phyloP scores from a whole-genome alignment of 2,797 vertebrate genomes.

The Melopsittacus undulatus region DNA sequence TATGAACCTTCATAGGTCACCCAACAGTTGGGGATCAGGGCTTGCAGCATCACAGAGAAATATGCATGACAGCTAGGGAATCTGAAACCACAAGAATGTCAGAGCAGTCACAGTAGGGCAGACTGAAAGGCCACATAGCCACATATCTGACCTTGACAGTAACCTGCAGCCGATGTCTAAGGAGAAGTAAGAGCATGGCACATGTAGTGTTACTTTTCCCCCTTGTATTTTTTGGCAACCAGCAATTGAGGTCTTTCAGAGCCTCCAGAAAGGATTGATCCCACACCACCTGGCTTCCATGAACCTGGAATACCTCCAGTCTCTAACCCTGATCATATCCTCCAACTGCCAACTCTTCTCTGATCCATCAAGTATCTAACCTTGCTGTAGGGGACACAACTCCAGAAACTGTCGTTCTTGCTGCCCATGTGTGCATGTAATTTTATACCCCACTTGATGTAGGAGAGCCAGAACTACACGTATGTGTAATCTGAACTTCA shows the following conservation, averaged over 20 bases:
- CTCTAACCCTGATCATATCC: background rate
- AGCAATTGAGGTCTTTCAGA: background rate
- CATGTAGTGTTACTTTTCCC: background rate
- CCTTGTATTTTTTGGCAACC: background rate
- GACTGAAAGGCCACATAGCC: background rate
- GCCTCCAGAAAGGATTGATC: background rate
- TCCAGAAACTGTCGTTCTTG: background rate
- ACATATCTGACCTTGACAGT: background rate
- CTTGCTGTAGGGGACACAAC: background rate
- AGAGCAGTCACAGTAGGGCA: background rate
- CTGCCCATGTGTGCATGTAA: background rate
- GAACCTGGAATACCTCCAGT: background rate
- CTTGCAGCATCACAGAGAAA: background rate
- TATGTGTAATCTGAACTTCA: background rate
- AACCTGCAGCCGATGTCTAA: background rate
- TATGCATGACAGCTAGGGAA: background rate
- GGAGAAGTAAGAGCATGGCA: background rate
- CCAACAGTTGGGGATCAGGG: background rate
- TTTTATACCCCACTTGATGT: background rate
- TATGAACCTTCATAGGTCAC: background rate
- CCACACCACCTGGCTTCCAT: background rate
- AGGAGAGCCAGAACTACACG: background rate
- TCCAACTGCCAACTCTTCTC: background rate
- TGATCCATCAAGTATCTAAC: background rate
- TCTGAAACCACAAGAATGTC: background rate